Conservation (phyloP, 2,888 invertebrate species). For the Loripinus fragilis region DNA sequence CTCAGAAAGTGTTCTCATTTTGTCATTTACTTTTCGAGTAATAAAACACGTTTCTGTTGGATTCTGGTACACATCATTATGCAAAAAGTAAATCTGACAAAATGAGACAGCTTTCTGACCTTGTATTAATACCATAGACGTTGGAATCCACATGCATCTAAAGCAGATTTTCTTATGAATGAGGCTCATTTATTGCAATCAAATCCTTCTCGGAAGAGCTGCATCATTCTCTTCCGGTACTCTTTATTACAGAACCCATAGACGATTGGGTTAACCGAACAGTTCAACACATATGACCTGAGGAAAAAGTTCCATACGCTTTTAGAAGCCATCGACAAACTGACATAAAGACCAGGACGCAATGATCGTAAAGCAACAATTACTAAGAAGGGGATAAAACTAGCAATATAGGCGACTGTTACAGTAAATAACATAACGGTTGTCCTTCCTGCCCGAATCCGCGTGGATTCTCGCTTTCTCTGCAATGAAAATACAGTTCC, state of each 20-base stretch:
- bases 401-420: constrained; percentile 57
- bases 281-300: constrained; percentile 64
- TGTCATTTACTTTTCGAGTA: too few relatives aligned
- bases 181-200: not conserved
- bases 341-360: constrained; percentile 28
- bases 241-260: constrained; percentile 65
- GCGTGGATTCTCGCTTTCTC: constrained; percentile 24
- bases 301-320: constrained; percentile 61
- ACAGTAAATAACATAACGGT: constrained; percentile 60
- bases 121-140: too few relatives aligned
- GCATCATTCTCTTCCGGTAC: constrained; percentile 50
- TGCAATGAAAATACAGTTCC: constrained; percentile 35
- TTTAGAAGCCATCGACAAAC: constrained; percentile 39
- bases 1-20: too few relatives aligned
- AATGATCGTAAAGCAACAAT: constrained; percentile 43
- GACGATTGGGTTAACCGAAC: constrained; percentile 60
- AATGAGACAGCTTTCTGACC: too few relatives aligned
- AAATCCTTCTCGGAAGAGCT: constrained; percentile 22
- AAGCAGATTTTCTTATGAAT: too few relatives aligned
- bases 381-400: constrained; percentile 57
- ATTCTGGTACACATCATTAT: too few relatives aligned
- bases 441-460: constrained; percentile 56
- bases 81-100: too few relatives aligned
- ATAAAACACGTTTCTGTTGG: too few relatives aligned
- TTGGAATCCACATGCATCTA: too few relatives aligned